Conservation (phyloP, 2,797 vertebrate genomes). For the Syndactyla subalaris region DNA sequence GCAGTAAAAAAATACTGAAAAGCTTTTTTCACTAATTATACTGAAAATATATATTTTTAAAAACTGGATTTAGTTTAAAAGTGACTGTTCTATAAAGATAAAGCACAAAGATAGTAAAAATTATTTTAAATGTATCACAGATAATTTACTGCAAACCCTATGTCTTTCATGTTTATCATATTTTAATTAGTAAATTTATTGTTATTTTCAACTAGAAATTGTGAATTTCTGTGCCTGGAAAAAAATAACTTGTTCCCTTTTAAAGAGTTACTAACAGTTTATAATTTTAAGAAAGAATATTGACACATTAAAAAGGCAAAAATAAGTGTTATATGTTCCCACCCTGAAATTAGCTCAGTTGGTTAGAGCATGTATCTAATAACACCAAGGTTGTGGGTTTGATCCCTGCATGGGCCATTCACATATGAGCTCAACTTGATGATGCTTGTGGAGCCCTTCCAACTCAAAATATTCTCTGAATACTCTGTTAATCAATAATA, state of each 20-base stretch:
- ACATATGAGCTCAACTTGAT: not conserved
- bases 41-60: not conserved
- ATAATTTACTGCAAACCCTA: not conserved
- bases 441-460: not conserved
- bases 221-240: not conserved
- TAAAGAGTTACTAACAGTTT: not conserved
- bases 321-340: not conserved
- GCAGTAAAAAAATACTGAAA: not conserved
- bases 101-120: rapidly evolving
- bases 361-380: not conserved
- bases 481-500: not conserved
- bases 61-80: not conserved
- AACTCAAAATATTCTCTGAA: not conserved
- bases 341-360: not conserved
- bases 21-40: not conserved
- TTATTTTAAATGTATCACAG: not conserved
- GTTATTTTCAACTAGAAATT: not conserved
- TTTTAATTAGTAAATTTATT: not conserved
- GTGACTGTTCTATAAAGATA: not conserved
- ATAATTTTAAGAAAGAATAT: not conserved
- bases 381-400: not conserved
- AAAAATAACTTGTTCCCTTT: not conserved
- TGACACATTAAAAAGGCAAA: not conserved
- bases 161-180: not conserved
- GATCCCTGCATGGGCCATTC: not conserved